These are phyloP conservation scores for Flexamia atlantica DNA, from an alignment of 2,888 invertebrate species.

Conservation along the genomic window DNA sequence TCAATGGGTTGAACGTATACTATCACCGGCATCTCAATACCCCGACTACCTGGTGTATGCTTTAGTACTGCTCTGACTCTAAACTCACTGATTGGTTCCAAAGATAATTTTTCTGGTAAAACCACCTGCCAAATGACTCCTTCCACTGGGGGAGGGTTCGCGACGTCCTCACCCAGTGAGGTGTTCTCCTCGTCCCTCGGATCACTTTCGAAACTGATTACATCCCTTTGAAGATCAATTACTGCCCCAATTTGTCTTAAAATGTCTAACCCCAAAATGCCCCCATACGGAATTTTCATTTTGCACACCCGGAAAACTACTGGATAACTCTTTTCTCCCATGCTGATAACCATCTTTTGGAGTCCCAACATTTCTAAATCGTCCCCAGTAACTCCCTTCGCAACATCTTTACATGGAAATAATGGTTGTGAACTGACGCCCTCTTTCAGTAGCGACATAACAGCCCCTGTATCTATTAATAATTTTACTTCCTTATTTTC, in stretches of 20 bases:
- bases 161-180: slow-evolving; percentile 14
- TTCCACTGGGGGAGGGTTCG: slow-evolving; percentile 3
- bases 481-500: not conserved
- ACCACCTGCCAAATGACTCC: slow-evolving; percentile 19
- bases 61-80: slow-evolving; percentile 36
- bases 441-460: slow-evolving; percentile 28
- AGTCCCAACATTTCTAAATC: slow-evolving; percentile 7
- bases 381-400: slow-evolving; percentile 13
- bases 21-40: not conserved
- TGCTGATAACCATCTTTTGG: slow-evolving; percentile 28
- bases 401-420: not conserved
- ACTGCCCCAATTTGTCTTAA: slow-evolving; percentile 13
- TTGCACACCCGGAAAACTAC: slow-evolving; percentile 6
- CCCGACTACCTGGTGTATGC: not conserved
- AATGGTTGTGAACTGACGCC: slow-evolving; percentile 16
- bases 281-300: slow-evolving; percentile 14
- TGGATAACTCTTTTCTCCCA: not conserved
- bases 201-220: not conserved
- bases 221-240: slow-evolving; percentile 1
- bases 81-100: slow-evolving; percentile 13
- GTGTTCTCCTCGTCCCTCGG: not conserved
- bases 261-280: slow-evolving; percentile 23
- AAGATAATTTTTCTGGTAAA: not conserved
- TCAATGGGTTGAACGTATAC: slow-evolving; percentile 13
- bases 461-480: slow-evolving; percentile 18